Conservation (phyloP, 2,797 vertebrate genomes). For the Chiloscyllium punctatum region DNA sequence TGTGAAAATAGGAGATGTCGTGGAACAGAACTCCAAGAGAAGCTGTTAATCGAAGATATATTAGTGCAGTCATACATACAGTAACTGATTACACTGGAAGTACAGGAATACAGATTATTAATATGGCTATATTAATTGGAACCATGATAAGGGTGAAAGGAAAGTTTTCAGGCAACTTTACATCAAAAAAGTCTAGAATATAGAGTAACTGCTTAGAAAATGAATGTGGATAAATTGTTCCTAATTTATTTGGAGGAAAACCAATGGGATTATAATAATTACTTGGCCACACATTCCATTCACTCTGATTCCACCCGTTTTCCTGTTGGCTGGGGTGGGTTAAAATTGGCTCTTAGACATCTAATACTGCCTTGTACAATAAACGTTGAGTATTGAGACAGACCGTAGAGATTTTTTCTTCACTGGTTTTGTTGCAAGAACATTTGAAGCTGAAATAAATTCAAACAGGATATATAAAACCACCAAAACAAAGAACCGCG, state of each 20-base stretch:
- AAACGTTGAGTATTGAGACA: neutral
- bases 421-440: neutral
- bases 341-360: slow-evolving; percentile 41
- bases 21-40: neutral
- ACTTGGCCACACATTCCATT: neutral
- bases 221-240: slow-evolving; percentile 33
- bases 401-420: neutral
- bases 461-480: neutral
- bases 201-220: slow-evolving; percentile 14
- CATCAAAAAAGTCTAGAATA: slow-evolving; percentile 37
- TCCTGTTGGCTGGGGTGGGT: neutral
- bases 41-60: neutral
- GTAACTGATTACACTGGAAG: neutral
- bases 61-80: neutral
- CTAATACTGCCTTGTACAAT: slow-evolving; percentile 39
- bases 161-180: slow-evolving; percentile 46
- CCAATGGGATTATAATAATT: neutral
- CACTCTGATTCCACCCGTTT: slow-evolving; percentile 31
- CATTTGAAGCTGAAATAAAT: neutral
- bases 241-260: neutral
- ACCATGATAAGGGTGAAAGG: neutral
- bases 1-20: neutral
- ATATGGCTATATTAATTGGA: neutral
- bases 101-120: neutral
- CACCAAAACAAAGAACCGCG: no score